Evolutionary conservation across 2,113 vertebrate genomes (phyloP).

Genomic region (Fregata magnificens): DNA sequence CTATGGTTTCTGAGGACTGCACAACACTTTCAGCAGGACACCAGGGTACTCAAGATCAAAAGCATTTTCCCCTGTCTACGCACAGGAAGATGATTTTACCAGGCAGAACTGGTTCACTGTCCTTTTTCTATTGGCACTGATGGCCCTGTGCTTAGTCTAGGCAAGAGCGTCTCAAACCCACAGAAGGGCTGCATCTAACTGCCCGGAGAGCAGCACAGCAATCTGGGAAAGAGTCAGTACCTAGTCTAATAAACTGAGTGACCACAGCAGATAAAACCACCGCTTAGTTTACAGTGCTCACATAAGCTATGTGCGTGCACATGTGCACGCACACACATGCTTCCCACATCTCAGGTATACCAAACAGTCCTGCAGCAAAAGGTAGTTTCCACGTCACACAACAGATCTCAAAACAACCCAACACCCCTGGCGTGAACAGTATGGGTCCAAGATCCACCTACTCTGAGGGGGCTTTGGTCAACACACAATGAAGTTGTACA

Average conservation of each 20-base stretch:
- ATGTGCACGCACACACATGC: fast-evolving
- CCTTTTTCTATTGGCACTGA: neutral
- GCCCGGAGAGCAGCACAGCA: neutral
- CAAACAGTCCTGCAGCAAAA: neutral
- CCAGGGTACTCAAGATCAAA: neutral
- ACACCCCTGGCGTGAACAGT: fast-evolving
- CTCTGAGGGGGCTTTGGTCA: neutral
- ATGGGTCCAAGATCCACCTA: neutral
- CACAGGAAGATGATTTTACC: neutral
- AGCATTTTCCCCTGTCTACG: neutral
- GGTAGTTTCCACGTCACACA: neutral
- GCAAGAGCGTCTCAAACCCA: neutral
- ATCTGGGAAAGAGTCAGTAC: neutral
- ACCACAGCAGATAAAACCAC: neutral
- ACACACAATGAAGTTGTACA: fast-evolving
- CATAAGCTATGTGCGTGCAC: neutral
- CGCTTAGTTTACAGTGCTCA: fast-evolving
- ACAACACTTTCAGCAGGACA: neutral
- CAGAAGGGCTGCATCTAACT: neutral
- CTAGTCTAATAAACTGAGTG: neutral
- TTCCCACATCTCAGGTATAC: fast-evolving
- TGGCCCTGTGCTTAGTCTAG: neutral
- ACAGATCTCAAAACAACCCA: neutral
- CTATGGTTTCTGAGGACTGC: neutral
- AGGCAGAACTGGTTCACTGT: neutral